Base-by-base conservation (phyloP, 53 echinoderm and acorn worm genomes). In the Paelopatides confundens region DNA sequence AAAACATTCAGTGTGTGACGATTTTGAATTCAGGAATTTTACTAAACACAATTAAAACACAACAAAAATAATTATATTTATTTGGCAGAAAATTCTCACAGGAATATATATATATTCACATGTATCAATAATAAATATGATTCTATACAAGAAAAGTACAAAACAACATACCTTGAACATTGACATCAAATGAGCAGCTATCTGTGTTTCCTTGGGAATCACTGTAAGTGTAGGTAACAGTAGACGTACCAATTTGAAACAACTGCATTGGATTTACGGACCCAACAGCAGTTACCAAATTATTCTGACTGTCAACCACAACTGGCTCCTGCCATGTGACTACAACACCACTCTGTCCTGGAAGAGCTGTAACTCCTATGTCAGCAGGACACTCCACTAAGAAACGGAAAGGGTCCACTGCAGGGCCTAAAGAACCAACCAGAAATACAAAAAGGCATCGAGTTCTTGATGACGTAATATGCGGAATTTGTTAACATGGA, bases 101-200 rank as follows among this genome's bases (percentile, higher is more conserved):
- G n/a, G n/a, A n/a, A n/a, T n/a, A n/a, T n/a, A n/a, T n/a, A n/a
- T n/a, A n/a, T n/a, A n/a, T n/a, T n/a, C n/a, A n/a, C n/a, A n/a
- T n/a, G n/a, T n/a, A n/a, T n/a, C n/a, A n/a, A n/a, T n/a, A n/a
- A n/a, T n/a, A n/a, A n/a, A n/a, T n/a, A n/a, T n/a, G n/a, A n/a
- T n/a, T n/a, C n/a, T n/a, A n/a, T n/a, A n/a, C n/a, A n/a, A n/a
- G n/a, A n/a, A 0, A 48, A 9, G 2, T 48, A 48, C 65, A 27
- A 64, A 48, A 12, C 5, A 54, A 54, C 29, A 49, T 49, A 77
- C 77, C 77, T 77, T n/a, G n/a, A n/a, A n/a, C n/a, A n/a, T n/a
- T n/a, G 48, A 77, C 77, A 77, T 77, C 77, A 77, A 77, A 77
- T 21, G 77, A 77, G 12, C 77, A 77, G 48, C 31, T 46, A 50